A percentile compares a stretch with the other conserved stretches of the same genome.
Evolutionary conservation across 1,140 invertebrate species (phyloP).

Genomic region (Globodera ellingtonae): DNA sequence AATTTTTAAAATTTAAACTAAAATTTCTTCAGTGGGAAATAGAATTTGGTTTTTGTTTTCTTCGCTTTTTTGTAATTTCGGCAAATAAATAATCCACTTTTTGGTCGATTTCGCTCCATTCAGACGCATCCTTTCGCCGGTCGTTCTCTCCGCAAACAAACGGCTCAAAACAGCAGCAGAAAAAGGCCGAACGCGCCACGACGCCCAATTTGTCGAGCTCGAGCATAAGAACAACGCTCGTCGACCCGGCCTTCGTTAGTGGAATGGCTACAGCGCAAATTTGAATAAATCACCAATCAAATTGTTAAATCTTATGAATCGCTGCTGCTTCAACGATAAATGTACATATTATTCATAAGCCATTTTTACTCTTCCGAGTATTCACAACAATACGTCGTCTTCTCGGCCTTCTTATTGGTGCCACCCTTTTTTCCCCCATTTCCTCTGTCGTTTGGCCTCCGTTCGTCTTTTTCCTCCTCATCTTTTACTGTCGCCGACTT

Average conservation of each 20-base stretch:
- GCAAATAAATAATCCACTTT: too few relatives aligned
- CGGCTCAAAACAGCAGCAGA: neutral
- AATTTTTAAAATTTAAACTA: too few relatives aligned
- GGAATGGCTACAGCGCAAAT: neutral
- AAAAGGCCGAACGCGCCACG: neutral
- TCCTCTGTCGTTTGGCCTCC: neutral
- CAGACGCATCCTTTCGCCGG: neutral
- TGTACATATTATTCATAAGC: too few relatives aligned
- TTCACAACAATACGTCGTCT: too few relatives aligned
- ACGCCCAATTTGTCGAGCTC: neutral
- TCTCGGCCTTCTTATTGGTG: constrained; percentile 4
- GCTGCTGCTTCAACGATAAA: too few relatives aligned
- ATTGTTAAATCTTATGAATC: too few relatives aligned
- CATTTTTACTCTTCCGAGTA: too few relatives aligned
- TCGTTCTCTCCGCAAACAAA: neutral
- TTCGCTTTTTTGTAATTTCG: too few relatives aligned
- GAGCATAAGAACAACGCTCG: neutral
- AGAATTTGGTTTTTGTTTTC: too few relatives aligned
- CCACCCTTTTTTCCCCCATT: neutral
- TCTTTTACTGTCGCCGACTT: neutral
- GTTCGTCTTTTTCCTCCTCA: constrained; percentile 58
- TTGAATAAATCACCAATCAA: neutral
- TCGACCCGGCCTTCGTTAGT: neutral
- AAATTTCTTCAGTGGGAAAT: too few relatives aligned
- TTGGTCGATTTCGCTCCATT: neutral